phyloP scores from a whole-genome alignment of 2,888 invertebrate species.

The Eupelmus urozonus region DNA sequence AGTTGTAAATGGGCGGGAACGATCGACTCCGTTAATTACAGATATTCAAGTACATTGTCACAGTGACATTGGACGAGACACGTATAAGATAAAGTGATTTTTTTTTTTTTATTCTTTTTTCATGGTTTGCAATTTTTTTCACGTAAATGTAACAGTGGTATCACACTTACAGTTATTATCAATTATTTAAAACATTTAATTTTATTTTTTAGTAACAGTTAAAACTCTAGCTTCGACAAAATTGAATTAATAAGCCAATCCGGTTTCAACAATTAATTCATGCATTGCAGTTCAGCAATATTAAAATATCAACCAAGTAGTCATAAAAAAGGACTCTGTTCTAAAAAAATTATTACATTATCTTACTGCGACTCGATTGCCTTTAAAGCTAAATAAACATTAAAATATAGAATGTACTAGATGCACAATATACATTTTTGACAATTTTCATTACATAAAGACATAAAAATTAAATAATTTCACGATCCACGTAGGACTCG shows the following conservation, averaged over 20 bases:
- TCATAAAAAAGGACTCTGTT: no score
- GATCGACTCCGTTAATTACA: constrained; percentile 43
- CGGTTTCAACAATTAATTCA: neutral
- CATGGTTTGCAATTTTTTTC: no score
- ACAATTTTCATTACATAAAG: no score
- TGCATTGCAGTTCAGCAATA: no score
- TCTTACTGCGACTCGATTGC: no score
- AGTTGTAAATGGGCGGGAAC: constrained; percentile 51
- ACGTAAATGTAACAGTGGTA: constrained; percentile 22
- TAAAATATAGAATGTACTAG: no score
- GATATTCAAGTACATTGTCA: constrained; percentile 22
- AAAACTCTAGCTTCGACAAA: neutral
- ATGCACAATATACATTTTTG: no score
- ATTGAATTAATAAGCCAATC: neutral
- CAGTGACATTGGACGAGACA: constrained; percentile 53
- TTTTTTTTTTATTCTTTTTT: constrained; percentile 7
- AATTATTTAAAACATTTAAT: neutral
- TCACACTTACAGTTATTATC: constrained; percentile 23
- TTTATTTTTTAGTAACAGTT: neutral
- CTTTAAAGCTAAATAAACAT: no score
- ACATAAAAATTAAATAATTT: no score
- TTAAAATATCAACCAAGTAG: no score
- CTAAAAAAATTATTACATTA: no score
- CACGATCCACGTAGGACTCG: no score
- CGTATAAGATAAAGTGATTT: constrained; percentile 37